Percentiles rank a stretch among this genome's conserved stretches.
phyloP scores from a whole-genome alignment of 2,113 vertebrate species.

The Scophthalmus maximus region DNA sequence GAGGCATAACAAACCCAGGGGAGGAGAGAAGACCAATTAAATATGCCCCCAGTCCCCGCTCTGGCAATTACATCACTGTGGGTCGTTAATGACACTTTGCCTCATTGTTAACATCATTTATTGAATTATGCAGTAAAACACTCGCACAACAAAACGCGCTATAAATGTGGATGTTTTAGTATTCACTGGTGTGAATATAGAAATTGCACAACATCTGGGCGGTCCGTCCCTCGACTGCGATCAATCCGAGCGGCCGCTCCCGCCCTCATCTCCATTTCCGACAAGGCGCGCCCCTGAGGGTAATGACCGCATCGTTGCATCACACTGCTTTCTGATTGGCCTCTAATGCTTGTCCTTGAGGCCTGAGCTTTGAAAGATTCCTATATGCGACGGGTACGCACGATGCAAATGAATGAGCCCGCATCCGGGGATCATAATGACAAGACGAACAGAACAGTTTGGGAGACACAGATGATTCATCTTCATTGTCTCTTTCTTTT shows the following conservation, averaged over 20 bases:
- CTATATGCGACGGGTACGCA: constrained; percentile 2
- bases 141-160: not conserved
- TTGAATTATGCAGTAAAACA: constrained; percentile 8
- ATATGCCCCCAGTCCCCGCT: not conserved
- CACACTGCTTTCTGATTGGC: constrained; percentile 39
- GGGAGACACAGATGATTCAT: not conserved
- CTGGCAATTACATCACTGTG: not conserved
- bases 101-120: not conserved
- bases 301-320: constrained; percentile 28
- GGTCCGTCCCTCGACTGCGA: constrained; percentile 44
- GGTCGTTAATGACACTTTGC: not conserved
- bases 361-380: constrained; percentile 20
- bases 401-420: constrained; percentile 33
- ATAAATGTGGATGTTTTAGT: not conserved
- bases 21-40: constrained; percentile 2
- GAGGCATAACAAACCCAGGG: not conserved
- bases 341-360: constrained; percentile 59
- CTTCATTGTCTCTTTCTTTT: too few relatives aligned
- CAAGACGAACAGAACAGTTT: constrained; percentile 15
- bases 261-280: constrained; percentile 58
- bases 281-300: constrained; percentile 36
- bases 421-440: not conserved
- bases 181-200: not conserved
- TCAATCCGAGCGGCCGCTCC: constrained; percentile 60
- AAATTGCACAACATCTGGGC: constrained; percentile 16